These are phyloP conservation scores for Bradypodion pumilum DNA, from an alignment of 2,797 vertebrate genomes.

Conservation along the genomic window DNA sequence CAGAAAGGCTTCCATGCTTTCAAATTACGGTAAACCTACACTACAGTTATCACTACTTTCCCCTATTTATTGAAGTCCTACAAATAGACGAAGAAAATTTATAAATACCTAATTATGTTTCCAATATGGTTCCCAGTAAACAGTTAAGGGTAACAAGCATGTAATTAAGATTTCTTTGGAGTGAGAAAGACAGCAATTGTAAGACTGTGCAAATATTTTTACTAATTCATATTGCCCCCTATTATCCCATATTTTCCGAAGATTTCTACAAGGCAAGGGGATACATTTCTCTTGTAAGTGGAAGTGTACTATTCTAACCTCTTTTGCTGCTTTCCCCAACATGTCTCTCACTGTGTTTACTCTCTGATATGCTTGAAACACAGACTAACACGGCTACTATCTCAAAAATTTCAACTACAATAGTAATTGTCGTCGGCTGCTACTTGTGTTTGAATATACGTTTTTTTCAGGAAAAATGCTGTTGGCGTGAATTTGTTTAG, in stretches of 20 bases:
- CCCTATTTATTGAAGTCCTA: background rate
- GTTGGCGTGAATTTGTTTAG: too few relatives aligned
- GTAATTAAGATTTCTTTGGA: background rate
- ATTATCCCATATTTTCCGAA: background rate
- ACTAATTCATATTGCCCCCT: background rate
- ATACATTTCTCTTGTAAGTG: background rate
- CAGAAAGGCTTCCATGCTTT: background rate
- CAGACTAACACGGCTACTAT: too few relatives aligned
- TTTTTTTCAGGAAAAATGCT: too few relatives aligned
- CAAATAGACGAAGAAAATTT: too few relatives aligned
- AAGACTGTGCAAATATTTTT: background rate
- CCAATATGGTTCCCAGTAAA: slow-evolving; percentile 13
- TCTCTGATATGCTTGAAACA: too few relatives aligned
- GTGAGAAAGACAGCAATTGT: background rate
- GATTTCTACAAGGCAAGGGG: too few relatives aligned
- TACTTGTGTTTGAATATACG: too few relatives aligned
- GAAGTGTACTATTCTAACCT: background rate
- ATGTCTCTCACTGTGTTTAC: too few relatives aligned
- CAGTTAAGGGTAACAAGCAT: background rate
- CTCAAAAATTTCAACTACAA: too few relatives aligned
- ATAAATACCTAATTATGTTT: too few relatives aligned
- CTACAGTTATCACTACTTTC: background rate
- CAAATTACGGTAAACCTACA: slow-evolving; percentile 6
- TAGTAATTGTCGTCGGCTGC: too few relatives aligned
- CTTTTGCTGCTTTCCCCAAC: too few relatives aligned